Percentiles rank a stretch among this genome's conserved stretches.
Conservation (phyloP, 1,140 invertebrate genomes). For the Goniozus legneri region DNA sequence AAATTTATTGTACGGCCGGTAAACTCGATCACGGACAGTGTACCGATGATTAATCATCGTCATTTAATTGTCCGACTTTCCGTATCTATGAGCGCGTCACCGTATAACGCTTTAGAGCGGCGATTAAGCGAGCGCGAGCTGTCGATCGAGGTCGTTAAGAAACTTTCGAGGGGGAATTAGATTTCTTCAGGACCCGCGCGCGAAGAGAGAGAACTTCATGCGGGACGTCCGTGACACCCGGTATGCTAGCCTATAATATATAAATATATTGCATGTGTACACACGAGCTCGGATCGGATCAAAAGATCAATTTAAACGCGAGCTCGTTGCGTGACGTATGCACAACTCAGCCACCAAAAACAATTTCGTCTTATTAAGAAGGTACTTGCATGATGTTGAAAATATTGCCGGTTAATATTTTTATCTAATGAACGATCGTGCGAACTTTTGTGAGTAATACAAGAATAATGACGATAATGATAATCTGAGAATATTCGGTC, state of each 20-base stretch:
- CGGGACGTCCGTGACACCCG: constrained; percentile 7
- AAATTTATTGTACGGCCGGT: too few relatives aligned
- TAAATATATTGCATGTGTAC: too few relatives aligned
- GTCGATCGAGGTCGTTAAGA: background rate
- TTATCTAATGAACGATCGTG: background rate
- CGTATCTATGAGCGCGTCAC: too few relatives aligned
- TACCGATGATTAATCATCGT: background rate
- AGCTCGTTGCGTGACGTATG: constrained; percentile 8
- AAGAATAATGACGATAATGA: too few relatives aligned
- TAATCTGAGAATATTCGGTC: too few relatives aligned
- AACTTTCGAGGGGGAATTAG: background rate
- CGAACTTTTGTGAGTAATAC: too few relatives aligned
- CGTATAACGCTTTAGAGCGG: too few relatives aligned
- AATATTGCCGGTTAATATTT: constrained; percentile 13
- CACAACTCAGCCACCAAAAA: constrained; percentile 22
- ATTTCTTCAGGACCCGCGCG: background rate
- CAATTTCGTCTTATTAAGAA: constrained; percentile 28
- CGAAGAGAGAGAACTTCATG: too few relatives aligned
- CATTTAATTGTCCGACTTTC: background rate
- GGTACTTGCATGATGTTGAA: constrained; percentile 17
- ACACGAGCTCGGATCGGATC: constrained; percentile 10
- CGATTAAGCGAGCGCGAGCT: background rate
- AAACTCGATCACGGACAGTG: too few relatives aligned
- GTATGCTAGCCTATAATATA: constrained; percentile 9
- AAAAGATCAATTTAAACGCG: constrained; percentile 24